These are phyloP conservation scores for Helicolenus hilgendorfi DNA, from an alignment of 2,797 vertebrate genomes.

Conservation along the genomic window DNA sequence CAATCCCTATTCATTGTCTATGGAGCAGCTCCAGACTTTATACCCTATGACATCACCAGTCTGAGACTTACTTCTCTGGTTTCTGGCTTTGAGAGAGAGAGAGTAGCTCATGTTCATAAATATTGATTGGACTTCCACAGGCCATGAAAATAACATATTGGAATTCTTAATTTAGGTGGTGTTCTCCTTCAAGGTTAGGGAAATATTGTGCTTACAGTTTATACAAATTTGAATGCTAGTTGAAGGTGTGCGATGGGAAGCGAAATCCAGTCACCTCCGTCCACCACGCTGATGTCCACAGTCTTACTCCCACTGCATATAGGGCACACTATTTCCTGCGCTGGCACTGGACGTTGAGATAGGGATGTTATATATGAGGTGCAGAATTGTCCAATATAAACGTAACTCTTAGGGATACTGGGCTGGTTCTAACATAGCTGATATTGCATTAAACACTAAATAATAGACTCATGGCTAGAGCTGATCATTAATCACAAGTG, in stretches of 20 bases:
- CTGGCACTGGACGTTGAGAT: not conserved
- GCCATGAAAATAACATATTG: not conserved
- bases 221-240: not conserved
- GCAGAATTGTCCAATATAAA: not conserved
- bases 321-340: not conserved
- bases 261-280: not conserved
- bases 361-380: not conserved
- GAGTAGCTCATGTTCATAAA: not conserved
- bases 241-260: not conserved
- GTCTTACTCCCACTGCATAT: not conserved
- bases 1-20: not conserved
- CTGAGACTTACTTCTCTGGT: not conserved
- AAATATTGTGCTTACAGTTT: not conserved
- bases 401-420: not conserved
- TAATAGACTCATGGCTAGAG: not conserved
- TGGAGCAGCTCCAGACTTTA: not conserved
- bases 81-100: not conserved
- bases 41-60: not conserved
- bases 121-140: not conserved
- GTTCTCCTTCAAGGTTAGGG: not conserved
- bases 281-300: not conserved
- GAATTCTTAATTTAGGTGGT: not conserved
- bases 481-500: not conserved
- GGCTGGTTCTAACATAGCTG: not conserved
- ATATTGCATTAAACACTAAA: not conserved